Evolutionary conservation across 2,888 invertebrate genomes (phyloP), one percentile per base, ranked within the genome.

Genomic region (Steromphala cineraria): DNA sequence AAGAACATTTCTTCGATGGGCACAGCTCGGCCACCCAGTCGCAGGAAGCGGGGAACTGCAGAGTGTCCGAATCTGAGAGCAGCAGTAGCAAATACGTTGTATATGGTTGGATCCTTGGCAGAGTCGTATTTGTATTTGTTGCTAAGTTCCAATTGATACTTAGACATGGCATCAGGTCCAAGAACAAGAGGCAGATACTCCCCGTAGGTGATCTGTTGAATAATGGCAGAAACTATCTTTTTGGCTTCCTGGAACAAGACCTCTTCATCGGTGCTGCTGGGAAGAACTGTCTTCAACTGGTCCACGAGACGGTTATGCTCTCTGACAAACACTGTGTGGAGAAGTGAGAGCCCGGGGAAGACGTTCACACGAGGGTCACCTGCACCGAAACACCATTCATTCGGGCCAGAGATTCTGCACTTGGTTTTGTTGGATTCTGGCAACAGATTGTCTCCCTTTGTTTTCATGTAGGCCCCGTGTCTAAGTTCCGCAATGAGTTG

Each of bases 301-400:
- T 28, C 52, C 15, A 84, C 84, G 0, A 87, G 28, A 52, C 80
- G 76, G 77, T 87, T 87, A 75, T 87, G 87, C 56, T 85, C 84
- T n/a, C 87, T 76, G 13, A 83, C n/a, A 74, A 85, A 87, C 19
- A 87, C 28, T 17, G 85, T 85, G 67, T 87, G 87, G 10, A 85
- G 31, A 28, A 83, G 82, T 17, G 80, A 55, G 19, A 87, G 79
- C 1, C 85, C 85, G 0, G 85, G 84, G 28, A 80, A 79, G 40
- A 83, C 87, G 71, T 86, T 85, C 2, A 83, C 85, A 10, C 87
- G 81, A 81, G 95, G 95, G 89, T 98, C 98, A 62, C 62, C 62
- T 13, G 62, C 62, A 15, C 28, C 62, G 28, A 62, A 28, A 62
- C 62, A 62, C 62, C 62, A 62, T 62, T 62, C 62, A 28, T 62